A percentile compares a stretch with the other conserved stretches of the same genome.
Conservation (phyloP, 2,797 vertebrate species). For the Steatocranus sp. region DNA sequence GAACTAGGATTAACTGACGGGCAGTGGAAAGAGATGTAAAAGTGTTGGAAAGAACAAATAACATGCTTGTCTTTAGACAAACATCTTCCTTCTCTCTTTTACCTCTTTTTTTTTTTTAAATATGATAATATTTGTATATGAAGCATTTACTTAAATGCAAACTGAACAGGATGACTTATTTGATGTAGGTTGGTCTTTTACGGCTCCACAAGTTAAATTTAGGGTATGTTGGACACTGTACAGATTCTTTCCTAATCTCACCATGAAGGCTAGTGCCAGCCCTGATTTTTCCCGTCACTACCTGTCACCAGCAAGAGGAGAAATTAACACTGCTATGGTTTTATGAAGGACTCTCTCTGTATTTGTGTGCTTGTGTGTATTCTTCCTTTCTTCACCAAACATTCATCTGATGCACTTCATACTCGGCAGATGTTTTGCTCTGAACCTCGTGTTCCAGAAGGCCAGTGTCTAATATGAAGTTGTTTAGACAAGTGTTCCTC, state of each 20-base stretch:
- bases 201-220: fast-evolving
- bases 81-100: neutral
- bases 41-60: neutral
- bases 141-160: neutral
- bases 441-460: neutral
- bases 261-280: neutral
- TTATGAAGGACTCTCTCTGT: neutral
- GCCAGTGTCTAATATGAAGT: neutral
- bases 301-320: conserved; percentile 31
- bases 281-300: neutral
- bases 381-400: neutral
- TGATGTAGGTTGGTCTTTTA: neutral
- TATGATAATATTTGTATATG: neutral
- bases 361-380: neutral
- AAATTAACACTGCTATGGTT: neutral
- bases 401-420: neutral
- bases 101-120: neutral
- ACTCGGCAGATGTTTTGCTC: neutral
- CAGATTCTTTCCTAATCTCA: neutral
- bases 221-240: neutral
- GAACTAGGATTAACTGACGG: conserved; percentile 33
- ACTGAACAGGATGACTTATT: neutral
- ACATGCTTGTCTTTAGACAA: neutral
- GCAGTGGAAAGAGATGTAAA: conserved; percentile 31
- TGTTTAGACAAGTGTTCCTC: neutral